These are phyloP conservation scores for Dendrolimus punctatus DNA, from an alignment of 1,140 invertebrate species.

Conservation along the genomic window DNA sequence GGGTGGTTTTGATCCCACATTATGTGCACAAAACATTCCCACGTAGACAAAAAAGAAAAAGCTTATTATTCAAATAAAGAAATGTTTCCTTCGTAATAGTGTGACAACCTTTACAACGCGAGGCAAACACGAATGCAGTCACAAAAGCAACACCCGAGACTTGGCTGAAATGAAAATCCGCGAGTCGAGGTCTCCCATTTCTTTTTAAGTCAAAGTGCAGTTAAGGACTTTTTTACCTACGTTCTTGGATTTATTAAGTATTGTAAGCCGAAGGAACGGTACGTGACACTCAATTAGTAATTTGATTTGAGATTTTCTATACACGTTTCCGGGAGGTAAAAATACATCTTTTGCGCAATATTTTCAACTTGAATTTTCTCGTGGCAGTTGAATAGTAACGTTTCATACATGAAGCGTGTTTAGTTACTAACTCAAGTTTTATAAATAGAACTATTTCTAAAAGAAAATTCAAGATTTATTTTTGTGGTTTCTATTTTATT, in stretches of 20 bases:
- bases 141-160: slow-evolving; percentile 30
- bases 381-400: slow-evolving; percentile 6
- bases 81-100: slow-evolving; percentile 22
- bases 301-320: slow-evolving; percentile 52
- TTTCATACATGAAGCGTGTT: slow-evolving; percentile 5
- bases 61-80: slow-evolving; percentile 19
- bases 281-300: slow-evolving; percentile 62
- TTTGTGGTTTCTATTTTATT: too few species aligned
- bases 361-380: slow-evolving; percentile 20
- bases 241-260: slow-evolving; percentile 54
- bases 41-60: slow-evolving; percentile 15
- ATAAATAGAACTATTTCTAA: slow-evolving; percentile 5
- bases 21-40: neutral
- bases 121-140: slow-evolving; percentile 20
- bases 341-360: slow-evolving; percentile 3
- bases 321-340: slow-evolving; percentile 16
- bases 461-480: too few species aligned
- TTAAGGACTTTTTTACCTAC: slow-evolving; percentile 57
- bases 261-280: slow-evolving; percentile 55
- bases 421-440: slow-evolving; percentile 4
- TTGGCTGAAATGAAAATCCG: slow-evolving; percentile 55
- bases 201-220: slow-evolving; percentile 53
- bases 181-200: slow-evolving; percentile 49
- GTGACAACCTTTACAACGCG: slow-evolving; percentile 26
- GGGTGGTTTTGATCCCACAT: too few species aligned